Evolutionary conservation across 2,113 vertebrate genomes (phyloP).

Genomic region (Lophotis ruficrista): DNA sequence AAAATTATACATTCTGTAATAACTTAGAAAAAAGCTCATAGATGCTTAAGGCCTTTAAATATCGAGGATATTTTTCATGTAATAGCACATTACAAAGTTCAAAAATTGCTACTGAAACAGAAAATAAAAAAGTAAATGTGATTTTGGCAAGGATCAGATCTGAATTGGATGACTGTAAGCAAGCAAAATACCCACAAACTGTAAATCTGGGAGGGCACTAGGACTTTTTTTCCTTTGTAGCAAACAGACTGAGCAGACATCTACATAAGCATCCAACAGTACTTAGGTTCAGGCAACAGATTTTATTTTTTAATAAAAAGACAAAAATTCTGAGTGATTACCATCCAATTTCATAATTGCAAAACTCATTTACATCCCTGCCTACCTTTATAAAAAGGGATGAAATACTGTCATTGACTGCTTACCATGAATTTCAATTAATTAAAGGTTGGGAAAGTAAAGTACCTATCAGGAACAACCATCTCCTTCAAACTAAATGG

Average conservation of each 20-base stretch:
- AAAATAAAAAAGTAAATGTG: not conserved
- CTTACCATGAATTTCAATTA: slow-evolving; percentile 39
- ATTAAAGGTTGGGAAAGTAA: slow-evolving; percentile 44
- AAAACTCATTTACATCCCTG: slow-evolving; percentile 73
- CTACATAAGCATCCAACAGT: slow-evolving; percentile 72
- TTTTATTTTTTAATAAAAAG: slow-evolving; percentile 51
- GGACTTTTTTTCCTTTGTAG: slow-evolving; percentile 39
- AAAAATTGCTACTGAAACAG: slow-evolving; percentile 41
- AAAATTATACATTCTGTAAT: slow-evolving; percentile 80
- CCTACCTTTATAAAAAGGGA: slow-evolving; percentile 52
- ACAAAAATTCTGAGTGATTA: slow-evolving; percentile 55
- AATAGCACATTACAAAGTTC: slow-evolving; percentile 50
- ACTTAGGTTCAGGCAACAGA: slow-evolving; percentile 66
- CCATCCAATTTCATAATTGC: slow-evolving; percentile 57
- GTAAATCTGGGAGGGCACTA: slow-evolving; percentile 11
- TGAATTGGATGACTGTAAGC: slow-evolving; percentile 1
- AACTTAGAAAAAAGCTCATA: slow-evolving; percentile 70
- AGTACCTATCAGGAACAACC: slow-evolving; percentile 18
- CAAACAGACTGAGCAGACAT: slow-evolving; percentile 64
- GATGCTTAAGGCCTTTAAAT: slow-evolving; percentile 81
- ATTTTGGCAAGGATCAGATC: not conserved
- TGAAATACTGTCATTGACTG: slow-evolving; percentile 39
- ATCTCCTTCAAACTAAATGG: slow-evolving; percentile 54
- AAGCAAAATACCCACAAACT: slow-evolving; percentile 54
- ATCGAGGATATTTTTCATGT: slow-evolving; percentile 58